phyloP scores from a whole-genome alignment of 2,888 invertebrate genomes.

The Apocheima hispidaria region DNA sequence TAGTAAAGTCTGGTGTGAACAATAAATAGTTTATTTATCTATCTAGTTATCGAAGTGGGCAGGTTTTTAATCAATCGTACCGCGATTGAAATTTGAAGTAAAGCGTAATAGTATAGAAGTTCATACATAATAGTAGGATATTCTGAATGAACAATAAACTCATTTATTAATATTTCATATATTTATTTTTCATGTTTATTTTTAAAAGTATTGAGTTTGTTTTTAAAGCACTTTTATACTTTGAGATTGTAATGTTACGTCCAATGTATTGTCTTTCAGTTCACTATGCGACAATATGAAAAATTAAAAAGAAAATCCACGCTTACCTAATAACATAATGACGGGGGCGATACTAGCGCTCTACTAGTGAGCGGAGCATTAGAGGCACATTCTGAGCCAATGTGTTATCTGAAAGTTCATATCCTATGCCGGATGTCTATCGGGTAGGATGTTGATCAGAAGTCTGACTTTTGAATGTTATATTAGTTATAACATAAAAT shows the following conservation, averaged over 20 bases:
- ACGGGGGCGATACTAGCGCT: too few relatives aligned
- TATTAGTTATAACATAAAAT: neutral
- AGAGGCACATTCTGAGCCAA: neutral
- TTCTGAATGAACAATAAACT: neutral
- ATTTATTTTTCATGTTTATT: conserved; percentile 21
- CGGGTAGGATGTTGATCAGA: neutral
- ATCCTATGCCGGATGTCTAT: neutral
- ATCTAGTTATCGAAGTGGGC: too few relatives aligned
- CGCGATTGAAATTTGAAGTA: too few relatives aligned
- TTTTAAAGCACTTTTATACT: conserved; percentile 40
- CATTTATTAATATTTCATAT: conserved; percentile 16
- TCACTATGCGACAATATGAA: conserved; percentile 1
- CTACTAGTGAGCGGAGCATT: neutral
- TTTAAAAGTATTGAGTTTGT: conserved; percentile 13
- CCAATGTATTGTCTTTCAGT: conserved; percentile 30
- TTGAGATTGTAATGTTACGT: conserved; percentile 40
- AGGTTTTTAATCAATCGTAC: too few relatives aligned
- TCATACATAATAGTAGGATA: neutral
- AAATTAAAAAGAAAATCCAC: neutral
- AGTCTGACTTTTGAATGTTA: neutral
- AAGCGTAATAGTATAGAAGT: neutral
- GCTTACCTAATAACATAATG: neutral
- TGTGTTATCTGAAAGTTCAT: neutral
- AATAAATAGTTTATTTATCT: too few relatives aligned
- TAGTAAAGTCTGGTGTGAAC: too few relatives aligned